Base-by-base conservation (phyloP, 2,888 invertebrate genomes). In the Stenolophus ochropezus region DNA sequence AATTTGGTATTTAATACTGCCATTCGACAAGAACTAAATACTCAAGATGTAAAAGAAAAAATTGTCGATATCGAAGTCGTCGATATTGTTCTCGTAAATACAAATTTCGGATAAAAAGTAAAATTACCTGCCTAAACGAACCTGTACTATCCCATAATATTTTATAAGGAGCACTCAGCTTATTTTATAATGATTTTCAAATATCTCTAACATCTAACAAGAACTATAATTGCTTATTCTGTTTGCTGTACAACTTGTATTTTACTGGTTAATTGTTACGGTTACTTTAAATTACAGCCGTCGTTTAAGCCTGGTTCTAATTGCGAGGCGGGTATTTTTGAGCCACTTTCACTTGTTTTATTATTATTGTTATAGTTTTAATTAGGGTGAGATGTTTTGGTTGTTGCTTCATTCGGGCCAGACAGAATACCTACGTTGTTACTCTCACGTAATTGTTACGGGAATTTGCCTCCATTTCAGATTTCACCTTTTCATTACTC, bases 281-380 rank as follows among this genome's bases (percentile, higher is more conserved):
- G 74, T 74, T 74, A 74, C 74, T 74, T 73, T 49, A 73, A 49
- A 49, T 73, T 74, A 74, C 74, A 23, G n/a, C 21, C 74, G 11
- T 1, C n/a, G 21, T 20, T 25, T 33, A 47, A 20, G 42, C 71
- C 20, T 18, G 27, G 25, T 20, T 18, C 18, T 20, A 14, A 20
- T 8, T 8, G 56, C 1, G 56, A 8, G 56, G 18, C 56, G 56
- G 20, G 3, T 5, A 56, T 56, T 25, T 61, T 61, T 61, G 25
- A 61, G 61, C 23, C 61, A 61, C 61, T 61, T 61, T 61, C 61
- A 21, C 25, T 27, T 58, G 61, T 4, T 61, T 61, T 25, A 61
- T 61, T 61, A 61, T 27, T 61, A 61, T 61, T 61, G 61, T 61
- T 61, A 61, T 61, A 25, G 61, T 61, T 61, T 61, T 61, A 61